These are phyloP conservation scores for Oryzias melastigma DNA, from an alignment of 2,113 vertebrate species.

Conservation along the genomic window DNA sequence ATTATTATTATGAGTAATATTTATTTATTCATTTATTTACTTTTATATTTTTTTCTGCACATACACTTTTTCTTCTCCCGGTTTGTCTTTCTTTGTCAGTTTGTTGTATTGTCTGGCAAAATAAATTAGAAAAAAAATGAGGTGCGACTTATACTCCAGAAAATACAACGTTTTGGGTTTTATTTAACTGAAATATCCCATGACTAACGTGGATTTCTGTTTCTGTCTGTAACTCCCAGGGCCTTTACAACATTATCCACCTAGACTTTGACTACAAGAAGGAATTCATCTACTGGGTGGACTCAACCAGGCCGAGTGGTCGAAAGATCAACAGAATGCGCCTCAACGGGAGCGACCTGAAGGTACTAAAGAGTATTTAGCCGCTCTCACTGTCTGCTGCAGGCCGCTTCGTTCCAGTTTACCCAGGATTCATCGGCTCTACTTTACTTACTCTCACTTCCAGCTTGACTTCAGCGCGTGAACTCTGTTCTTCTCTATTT, in stretches of 20 bases:
- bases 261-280: conserved; percentile 98
- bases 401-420: conserved; percentile 1
- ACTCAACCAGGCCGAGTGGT: conserved; percentile 93
- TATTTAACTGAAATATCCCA: not conserved
- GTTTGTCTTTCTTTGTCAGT: no score
- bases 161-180: no score
- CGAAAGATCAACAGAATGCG: conserved; percentile 95
- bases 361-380: conserved; percentile 75
- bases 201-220: not conserved
- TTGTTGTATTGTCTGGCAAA: no score
- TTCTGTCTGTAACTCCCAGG: conserved; percentile 77
- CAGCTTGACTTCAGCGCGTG: no score
- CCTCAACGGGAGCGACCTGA: conserved; percentile 93
- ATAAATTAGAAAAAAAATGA: no score
- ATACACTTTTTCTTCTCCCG: no score
- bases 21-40: no score
- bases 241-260: conserved; percentile 95
- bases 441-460: not conserved
- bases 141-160: no score
- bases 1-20: no score
- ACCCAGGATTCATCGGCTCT: conserved; percentile 1
- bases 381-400: conserved; percentile 2
- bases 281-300: conserved; percentile 98
- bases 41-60: no score
- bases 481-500: no score